Conservation (phyloP, 1,140 invertebrate species). For the Bilobella aurantiaca region DNA sequence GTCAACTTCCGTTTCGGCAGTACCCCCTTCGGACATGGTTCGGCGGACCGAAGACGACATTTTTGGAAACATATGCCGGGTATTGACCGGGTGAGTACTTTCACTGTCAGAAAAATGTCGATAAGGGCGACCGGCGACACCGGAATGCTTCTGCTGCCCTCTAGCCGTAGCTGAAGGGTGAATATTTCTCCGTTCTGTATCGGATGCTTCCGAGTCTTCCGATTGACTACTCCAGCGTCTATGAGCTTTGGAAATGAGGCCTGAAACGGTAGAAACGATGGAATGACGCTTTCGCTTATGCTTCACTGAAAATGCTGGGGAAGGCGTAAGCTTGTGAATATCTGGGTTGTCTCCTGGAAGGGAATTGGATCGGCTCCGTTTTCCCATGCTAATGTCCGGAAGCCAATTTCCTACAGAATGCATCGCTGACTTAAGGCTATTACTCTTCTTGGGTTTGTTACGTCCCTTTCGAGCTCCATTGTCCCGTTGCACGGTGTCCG, state of each 20-base stretch:
- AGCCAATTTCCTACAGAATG: slow-evolving; percentile 67
- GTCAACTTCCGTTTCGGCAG: slow-evolving; percentile 41
- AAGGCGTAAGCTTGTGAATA: slow-evolving; percentile 36
- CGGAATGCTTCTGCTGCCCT: not conserved
- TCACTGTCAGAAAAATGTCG: not conserved
- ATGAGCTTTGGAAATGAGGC: slow-evolving; percentile 62
- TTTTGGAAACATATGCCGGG: slow-evolving; percentile 11
- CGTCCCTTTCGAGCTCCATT: slow-evolving; percentile 42
- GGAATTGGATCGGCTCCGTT: slow-evolving; percentile 64
- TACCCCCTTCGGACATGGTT: slow-evolving; percentile 23
- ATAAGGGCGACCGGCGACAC: not conserved
- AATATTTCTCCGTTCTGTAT: slow-evolving; percentile 17
- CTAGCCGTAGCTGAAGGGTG: not conserved
- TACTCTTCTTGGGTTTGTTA: slow-evolving; percentile 61
- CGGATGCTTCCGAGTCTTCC: slow-evolving; percentile 32
- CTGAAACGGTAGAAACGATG: slow-evolving; percentile 64
- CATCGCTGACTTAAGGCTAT: slow-evolving; percentile 65
- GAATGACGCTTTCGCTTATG: slow-evolving; percentile 56
- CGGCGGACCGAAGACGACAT: slow-evolving; percentile 15
- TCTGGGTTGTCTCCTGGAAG: slow-evolving; percentile 52
- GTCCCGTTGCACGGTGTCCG: not conserved
- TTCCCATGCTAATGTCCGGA: slow-evolving; percentile 56
- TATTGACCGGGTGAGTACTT: not conserved
- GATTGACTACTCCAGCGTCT: slow-evolving; percentile 50
- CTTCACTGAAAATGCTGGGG: slow-evolving; percentile 16